Evolutionary conservation across 2,888 invertebrate genomes (phyloP).

Genomic region (Cyaniris semiargus): DNA sequence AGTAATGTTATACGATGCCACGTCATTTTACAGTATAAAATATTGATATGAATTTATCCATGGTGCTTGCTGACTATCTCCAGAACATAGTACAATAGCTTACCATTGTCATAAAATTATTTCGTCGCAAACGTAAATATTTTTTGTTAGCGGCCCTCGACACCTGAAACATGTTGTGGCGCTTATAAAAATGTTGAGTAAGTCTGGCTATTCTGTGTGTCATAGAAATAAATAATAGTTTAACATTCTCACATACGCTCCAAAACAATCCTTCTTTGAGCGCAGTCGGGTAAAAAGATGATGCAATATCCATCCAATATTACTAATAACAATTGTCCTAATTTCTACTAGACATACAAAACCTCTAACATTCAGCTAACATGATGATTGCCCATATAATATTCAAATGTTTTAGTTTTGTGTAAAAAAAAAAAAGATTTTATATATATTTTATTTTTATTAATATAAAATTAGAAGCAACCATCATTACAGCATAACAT

Average conservation of each 20-base stretch:
- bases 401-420: neutral
- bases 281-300: neutral
- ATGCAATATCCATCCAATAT: neutral
- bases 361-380: neutral
- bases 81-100: no score
- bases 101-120: no score
- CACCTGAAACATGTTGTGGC: no score
- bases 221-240: neutral
- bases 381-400: neutral
- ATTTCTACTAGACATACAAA: neutral
- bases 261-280: neutral
- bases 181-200: no score
- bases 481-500: constrained; percentile 70
- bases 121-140: no score
- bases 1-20: neutral
- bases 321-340: neutral
- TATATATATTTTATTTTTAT: constrained; percentile 64
- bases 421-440: constrained; percentile 42
- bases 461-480: constrained; percentile 78
- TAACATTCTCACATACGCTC: neutral
- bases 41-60: neutral
- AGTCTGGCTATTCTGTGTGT: neutral
- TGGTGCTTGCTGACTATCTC: no score
- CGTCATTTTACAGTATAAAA: neutral
- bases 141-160: no score